Evolutionary conservation across 1,140 invertebrate species (phyloP), one percentile per base, ranked within the genome.

Genomic region (Holotrichia oblita): DNA sequence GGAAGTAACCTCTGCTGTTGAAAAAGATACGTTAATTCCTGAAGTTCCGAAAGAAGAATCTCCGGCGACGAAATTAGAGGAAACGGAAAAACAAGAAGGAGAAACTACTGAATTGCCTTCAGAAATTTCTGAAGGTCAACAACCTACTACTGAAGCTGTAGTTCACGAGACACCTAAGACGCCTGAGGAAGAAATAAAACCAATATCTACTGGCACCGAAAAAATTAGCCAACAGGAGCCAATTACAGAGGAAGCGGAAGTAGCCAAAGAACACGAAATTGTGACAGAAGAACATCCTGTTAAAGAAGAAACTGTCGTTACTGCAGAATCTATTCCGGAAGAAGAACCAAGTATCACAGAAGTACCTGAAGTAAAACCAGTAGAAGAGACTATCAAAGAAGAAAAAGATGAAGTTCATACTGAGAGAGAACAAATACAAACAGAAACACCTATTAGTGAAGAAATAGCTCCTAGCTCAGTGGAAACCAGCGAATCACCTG

Each of bases 31-130:
- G 2, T 2, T 17, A 77, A 61, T 2, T 22, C 76, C 41, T 2
- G 73, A 79, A 79, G 78, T 77, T 64, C 77, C 78, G 42, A 80
- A 83, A 77, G 61, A 80, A 72, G 10, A 81, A 77, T 22, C 3
- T 55, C 40, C 73, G 12, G 6, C 34, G 7, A 42, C 17, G 2
- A 74, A 34, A 72, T 27, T 27, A 2, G 73, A 74, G 6, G 40
- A 74, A 74, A 6, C 14, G 1, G 40, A 40, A 40, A 12, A 27
- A 27, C 20, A 69, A 69, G 12, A 69, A 69, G 17, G 4, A 8
- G 7, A 48, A 8, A 48, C 1, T 48, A 10, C 44, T 22, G 61
- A 69, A 9, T 69, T 48, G 44, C n/a, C 61, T 14, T 10, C 61
- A 69, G 3, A 69, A 69, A 0, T 22, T 7, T 9, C 20, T 69